phyloP scores from a whole-genome alignment of 2,888 invertebrate species.

The Acholoe squamosa region DNA sequence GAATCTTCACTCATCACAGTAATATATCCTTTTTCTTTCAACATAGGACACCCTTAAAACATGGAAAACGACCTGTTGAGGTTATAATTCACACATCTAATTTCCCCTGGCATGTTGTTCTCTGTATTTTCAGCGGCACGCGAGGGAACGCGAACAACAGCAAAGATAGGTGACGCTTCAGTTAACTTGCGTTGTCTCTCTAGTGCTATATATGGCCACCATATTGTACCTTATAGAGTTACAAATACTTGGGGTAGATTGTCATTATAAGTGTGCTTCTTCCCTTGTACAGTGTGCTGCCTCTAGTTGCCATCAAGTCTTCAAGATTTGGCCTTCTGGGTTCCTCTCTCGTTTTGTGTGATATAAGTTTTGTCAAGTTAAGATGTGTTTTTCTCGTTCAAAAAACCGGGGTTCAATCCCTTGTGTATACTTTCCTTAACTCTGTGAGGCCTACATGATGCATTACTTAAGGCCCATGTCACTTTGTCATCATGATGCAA shows the following conservation, averaged over 20 bases:
- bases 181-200: conserved; percentile 31
- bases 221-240: not conserved
- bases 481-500: too few species aligned
- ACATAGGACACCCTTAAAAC: too few species aligned
- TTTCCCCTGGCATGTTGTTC: conserved; percentile 4
- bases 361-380: too few species aligned
- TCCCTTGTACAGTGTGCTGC: not conserved
- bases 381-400: too few species aligned
- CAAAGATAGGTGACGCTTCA: conserved; percentile 29
- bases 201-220: not conserved
- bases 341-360: not conserved
- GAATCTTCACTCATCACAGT: not conserved
- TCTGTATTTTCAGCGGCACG: not conserved
- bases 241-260: too few species aligned
- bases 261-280: not conserved
- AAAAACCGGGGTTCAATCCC: too few species aligned
- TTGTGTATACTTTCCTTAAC: too few species aligned
- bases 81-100: conserved; percentile 17
- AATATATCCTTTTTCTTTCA: too few species aligned
- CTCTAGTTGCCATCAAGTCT: conserved; percentile 1
- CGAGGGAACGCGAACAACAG: not conserved
- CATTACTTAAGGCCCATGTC: too few species aligned
- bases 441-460: too few species aligned
- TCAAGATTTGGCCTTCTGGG: conserved; percentile 12
- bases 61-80: not conserved